Conservation (phyloP, 2,797 vertebrate genomes). For the Gobio occitaniae region DNA sequence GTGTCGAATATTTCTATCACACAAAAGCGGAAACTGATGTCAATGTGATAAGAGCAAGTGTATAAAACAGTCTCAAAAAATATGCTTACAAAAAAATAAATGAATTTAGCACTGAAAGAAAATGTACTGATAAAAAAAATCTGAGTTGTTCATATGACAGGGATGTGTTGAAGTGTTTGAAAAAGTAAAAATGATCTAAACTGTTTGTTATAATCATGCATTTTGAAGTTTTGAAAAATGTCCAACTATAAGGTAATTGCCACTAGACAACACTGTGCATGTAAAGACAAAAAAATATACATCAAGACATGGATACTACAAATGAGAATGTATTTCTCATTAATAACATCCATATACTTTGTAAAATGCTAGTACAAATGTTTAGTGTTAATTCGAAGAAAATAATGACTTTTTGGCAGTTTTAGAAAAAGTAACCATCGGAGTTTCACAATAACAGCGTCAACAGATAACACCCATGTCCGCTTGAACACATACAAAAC, state of each 20-base stretch:
- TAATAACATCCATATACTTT: constrained; percentile 33
- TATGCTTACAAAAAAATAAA: not conserved
- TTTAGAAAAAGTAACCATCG: constrained; percentile 40
- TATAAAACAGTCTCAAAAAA: constrained; percentile 27
- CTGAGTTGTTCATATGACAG: not conserved
- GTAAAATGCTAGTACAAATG: constrained; percentile 42
- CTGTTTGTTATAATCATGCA: not conserved
- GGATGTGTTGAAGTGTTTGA: not conserved
- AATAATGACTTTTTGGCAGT: constrained; percentile 54
- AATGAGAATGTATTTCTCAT: constrained; percentile 26
- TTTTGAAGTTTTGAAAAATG: not conserved
- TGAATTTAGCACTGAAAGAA: not conserved
- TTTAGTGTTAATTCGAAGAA: constrained; percentile 48
- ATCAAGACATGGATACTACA: constrained; percentile 20
- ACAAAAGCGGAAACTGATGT: not conserved
- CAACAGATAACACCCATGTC: constrained; percentile 46
- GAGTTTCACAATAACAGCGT: constrained; percentile 32
- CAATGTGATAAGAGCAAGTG: not conserved
- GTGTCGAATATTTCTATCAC: constrained; percentile 21
- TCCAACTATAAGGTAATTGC: constrained; percentile 11
- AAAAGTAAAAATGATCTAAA: not conserved
- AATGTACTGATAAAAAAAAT: not conserved
- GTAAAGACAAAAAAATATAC: constrained; percentile 26
- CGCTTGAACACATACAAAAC: constrained; percentile 45
- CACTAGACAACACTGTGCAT: constrained; percentile 36